Base-by-base conservation (phyloP, 2,888 invertebrate species). In the Lycaena phlaeas region DNA sequence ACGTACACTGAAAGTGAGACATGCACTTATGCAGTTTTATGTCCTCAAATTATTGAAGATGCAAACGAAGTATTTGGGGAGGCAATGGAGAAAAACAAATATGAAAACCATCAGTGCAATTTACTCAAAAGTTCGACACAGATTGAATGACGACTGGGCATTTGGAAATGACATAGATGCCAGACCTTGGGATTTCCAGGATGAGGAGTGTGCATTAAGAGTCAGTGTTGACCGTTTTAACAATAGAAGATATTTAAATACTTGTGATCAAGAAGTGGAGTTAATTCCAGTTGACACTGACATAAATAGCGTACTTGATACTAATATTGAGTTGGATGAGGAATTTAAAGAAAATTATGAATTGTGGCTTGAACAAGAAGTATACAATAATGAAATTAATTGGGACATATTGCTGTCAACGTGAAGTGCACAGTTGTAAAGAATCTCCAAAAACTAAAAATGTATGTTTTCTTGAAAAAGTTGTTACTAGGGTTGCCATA, bases 31-130 rank as follows among this genome's bases (percentile, higher is more conserved):
- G 89, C 99, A 99, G 79, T 87, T 99, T 53, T 99, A 99, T 74
- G 96, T 98, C 6, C 86, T 99, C 46, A 99, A 99, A 74, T 85
- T 99, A 43, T 85, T 99, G 9, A 99, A 99, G 86, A 98, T 99
- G 97, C 99, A 99, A 85, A 98, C 98, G 1, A 97, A 98, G 67
- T 99, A 98, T 81, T 88, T 99, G 57, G 99, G 99, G 0, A 87
- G 99, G 7, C 98, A 99, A 66, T 99, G 99, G 99, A 89, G 99
- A 36, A 98, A 98, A 75, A 94, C 96, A 1, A 99, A 99, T 69
- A 99, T 99, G 98, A 98, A 98, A 74, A 97, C 97, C 1, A 96
- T 99, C 82, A 98, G 98, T 68, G 97, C 98, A 43, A 99, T 99
- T 64, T 99, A 99, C 70, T 93, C 96, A 43, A 98, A 98, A 87